These are phyloP conservation scores for Drosophila trapezifrons DNA, from an alignment of 1,140 invertebrate genomes.

Conservation along the genomic window DNA sequence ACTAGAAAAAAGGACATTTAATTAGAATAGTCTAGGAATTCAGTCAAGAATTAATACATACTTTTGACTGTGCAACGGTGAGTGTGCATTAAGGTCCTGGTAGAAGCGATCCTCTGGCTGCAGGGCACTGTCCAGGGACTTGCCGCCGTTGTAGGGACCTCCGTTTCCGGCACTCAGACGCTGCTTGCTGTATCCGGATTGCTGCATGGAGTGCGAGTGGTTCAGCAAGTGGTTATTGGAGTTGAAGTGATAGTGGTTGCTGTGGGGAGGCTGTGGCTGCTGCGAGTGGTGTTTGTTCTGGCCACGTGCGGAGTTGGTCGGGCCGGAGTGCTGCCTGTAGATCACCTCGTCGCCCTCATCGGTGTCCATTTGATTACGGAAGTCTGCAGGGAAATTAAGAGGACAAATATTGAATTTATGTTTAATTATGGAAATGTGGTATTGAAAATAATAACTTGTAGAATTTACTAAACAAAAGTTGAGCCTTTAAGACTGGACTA, in stretches of 20 bases:
- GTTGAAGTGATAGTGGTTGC: slow-evolving; percentile 80
- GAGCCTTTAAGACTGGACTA: too few relatives aligned
- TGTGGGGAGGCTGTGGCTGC: slow-evolving; percentile 60
- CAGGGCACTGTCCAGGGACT: slow-evolving; percentile 76
- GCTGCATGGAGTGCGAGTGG: slow-evolving; percentile 79
- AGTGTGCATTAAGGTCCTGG: slow-evolving; percentile 72
- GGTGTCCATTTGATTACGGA: slow-evolving; percentile 80
- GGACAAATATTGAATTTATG: too few relatives aligned
- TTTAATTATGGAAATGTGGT: too few relatives aligned
- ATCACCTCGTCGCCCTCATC: slow-evolving; percentile 77
- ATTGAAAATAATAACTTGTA: too few relatives aligned
- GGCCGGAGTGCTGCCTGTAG: slow-evolving; percentile 61
- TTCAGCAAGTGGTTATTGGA: slow-evolving; percentile 81
- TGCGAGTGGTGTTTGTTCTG: slow-evolving; percentile 41
- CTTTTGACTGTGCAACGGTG: slow-evolving; percentile 75
- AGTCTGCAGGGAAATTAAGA: slow-evolving; percentile 45
- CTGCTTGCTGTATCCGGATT: slow-evolving; percentile 76
- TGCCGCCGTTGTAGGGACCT: slow-evolving; percentile 70
- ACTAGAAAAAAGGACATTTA: slow-evolving; percentile 18
- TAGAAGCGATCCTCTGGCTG: slow-evolving; percentile 76
- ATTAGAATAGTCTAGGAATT: too few relatives aligned
- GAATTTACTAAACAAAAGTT: too few relatives aligned
- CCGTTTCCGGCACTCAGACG: slow-evolving; percentile 67
- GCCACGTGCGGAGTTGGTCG: slow-evolving; percentile 34
- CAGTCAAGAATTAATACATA: slow-evolving; percentile 7